Evolutionary conservation across 2,113 vertebrate species (phyloP).

Genomic region (Lampris megalopsis): DNA sequence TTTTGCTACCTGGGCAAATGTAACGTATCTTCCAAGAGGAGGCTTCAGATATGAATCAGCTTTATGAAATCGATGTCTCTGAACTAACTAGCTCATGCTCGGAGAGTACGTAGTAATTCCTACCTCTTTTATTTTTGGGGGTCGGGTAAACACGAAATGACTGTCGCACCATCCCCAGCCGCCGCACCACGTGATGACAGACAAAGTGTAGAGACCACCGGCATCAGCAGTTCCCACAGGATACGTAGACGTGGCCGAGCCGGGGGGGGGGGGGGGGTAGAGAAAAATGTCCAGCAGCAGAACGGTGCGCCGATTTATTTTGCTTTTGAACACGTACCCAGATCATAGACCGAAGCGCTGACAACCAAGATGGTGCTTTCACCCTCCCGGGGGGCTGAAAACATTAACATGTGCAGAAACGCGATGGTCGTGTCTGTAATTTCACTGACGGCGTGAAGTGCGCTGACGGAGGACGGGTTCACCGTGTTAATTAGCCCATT

Average conservation of each 20-base stretch:
- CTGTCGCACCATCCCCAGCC: slow-evolving; percentile 46
- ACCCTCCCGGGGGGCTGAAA: slow-evolving; percentile 30
- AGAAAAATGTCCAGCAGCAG: slow-evolving; percentile 32
- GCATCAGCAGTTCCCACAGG: slow-evolving; percentile 69
- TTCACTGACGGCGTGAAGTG: slow-evolving; percentile 34
- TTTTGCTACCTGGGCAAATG: no score
- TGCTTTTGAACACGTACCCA: slow-evolving; percentile 17
- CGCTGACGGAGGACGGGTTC: slow-evolving; percentile 51
- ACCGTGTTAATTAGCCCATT: slow-evolving; percentile 54
- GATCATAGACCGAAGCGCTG: slow-evolving; percentile 29
- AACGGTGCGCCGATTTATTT: slow-evolving; percentile 41
- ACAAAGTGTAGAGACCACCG: slow-evolving; percentile 13
- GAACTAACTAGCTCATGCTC: not conserved
- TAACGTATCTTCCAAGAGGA: no score
- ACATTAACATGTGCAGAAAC: slow-evolving; percentile 43
- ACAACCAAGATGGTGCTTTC: slow-evolving; percentile 1
- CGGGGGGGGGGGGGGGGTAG: not conserved
- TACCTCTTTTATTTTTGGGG: slow-evolving; percentile 10
- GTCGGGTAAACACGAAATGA: slow-evolving; percentile 62
- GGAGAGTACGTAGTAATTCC: slow-evolving; percentile 49
- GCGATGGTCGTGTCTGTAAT: slow-evolving; percentile 49
- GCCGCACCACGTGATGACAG: slow-evolving; percentile 67
- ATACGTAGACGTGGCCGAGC: slow-evolving; percentile 19
- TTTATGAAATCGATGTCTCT: slow-evolving; percentile 38
- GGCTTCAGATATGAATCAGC: no score